A percentile compares a stretch with the other conserved stretches of the same genome.
Conservation (phyloP, 1,140 invertebrate genomes). For the Drosophila mayri region DNA sequence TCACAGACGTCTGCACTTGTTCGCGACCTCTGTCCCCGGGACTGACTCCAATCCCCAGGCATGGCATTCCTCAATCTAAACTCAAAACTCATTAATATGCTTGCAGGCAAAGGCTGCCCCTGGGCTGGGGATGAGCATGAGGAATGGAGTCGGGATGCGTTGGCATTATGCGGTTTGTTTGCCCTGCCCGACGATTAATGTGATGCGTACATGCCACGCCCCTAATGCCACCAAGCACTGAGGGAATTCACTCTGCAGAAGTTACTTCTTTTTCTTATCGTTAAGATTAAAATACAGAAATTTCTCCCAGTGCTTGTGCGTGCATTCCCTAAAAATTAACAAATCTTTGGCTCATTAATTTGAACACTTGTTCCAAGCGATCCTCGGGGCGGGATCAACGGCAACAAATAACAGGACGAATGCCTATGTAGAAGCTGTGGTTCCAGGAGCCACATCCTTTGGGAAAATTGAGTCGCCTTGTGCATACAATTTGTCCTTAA, state of each 20-base stretch:
- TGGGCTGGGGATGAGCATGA: constrained; percentile 16
- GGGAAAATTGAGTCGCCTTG: constrained; percentile 67
- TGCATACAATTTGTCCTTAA: constrained; percentile 62
- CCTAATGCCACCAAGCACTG: constrained; percentile 9
- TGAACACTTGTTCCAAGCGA: constrained; percentile 67
- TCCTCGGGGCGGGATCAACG: constrained; percentile 36
- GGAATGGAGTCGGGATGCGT: constrained; percentile 28
- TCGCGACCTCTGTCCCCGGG: constrained; percentile 41
- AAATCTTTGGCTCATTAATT: constrained; percentile 81
- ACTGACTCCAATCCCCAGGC: constrained; percentile 9
- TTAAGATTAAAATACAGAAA: not conserved
- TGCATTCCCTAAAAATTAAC: constrained; percentile 68
- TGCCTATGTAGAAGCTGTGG: constrained; percentile 13
- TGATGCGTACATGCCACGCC: constrained; percentile 56
- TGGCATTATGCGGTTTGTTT: constrained; percentile 54
- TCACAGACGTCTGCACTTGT: constrained; percentile 46
- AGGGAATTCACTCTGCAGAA: not conserved
- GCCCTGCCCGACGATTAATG: constrained; percentile 67
- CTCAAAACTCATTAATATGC: constrained; percentile 80
- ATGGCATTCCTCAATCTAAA: constrained; percentile 70
- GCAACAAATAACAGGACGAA: constrained; percentile 15
- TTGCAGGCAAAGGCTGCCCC: constrained; percentile 37
- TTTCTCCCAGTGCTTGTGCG: constrained; percentile 29
- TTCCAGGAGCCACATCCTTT: constrained; percentile 30
- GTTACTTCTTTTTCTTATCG: not conserved